Conservation (phyloP, 2,113 vertebrate genomes). For the Misgurnus anguillicaudatus region DNA sequence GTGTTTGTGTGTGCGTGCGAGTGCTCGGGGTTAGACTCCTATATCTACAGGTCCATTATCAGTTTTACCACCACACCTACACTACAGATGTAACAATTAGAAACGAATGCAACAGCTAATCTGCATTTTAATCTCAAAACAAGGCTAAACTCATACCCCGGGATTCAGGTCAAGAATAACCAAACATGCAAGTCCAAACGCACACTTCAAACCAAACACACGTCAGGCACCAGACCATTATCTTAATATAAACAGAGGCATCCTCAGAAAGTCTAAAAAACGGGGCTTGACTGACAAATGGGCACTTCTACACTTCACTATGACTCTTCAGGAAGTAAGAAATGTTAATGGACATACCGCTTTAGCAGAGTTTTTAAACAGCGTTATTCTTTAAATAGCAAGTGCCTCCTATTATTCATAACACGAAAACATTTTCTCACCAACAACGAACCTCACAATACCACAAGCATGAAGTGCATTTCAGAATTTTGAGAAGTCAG, state of each 20-base stretch:
- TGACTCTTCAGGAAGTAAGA: background rate
- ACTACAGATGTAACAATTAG: background rate
- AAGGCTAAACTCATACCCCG: background rate
- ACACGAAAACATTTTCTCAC: too few species aligned
- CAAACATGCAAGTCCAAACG: conserved; percentile 31
- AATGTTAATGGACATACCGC: background rate
- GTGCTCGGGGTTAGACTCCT: background rate
- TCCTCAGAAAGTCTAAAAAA: background rate
- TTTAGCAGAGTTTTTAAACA: background rate
- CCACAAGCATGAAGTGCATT: too few species aligned
- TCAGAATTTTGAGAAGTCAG: too few species aligned
- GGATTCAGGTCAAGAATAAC: conserved; percentile 2
- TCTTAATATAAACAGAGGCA: background rate
- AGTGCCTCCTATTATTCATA: too few species aligned
- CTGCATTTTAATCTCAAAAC: conserved; percentile 18
- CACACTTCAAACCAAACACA: conserved; percentile 29
- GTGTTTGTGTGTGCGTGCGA: conserved; percentile 8
- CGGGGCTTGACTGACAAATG: background rate
- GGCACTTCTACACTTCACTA: background rate
- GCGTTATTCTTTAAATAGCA: background rate
- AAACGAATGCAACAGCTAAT: background rate
- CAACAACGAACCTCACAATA: too few species aligned
- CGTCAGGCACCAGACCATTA: conserved; percentile 10
- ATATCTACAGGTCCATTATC: background rate
- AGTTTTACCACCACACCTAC: conserved; percentile 17